A percentile compares a stretch with the other conserved stretches of the same genome.
These are phyloP conservation scores for Gymnothorax reevesii DNA, from an alignment of 2,797 vertebrate species.

Conservation along the genomic window DNA sequence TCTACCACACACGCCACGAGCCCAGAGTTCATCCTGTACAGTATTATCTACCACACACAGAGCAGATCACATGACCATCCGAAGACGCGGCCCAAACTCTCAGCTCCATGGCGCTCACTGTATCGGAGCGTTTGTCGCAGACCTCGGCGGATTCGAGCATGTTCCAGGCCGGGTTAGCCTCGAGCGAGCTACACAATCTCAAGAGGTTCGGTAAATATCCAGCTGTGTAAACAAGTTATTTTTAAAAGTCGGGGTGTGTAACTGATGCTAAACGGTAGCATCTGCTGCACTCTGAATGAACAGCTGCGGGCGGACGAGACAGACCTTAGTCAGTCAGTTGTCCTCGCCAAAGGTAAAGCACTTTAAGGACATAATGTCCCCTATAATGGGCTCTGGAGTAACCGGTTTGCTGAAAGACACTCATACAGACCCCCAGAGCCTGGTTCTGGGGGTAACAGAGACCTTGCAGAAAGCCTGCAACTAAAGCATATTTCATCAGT, in stretches of 20 bases:
- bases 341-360: neutral
- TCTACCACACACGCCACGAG: too few species aligned
- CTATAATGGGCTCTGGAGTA: too few species aligned
- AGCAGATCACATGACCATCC: too few species aligned
- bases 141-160: neutral
- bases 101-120: too few species aligned
- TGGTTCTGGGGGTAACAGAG: neutral
- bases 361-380: too few species aligned
- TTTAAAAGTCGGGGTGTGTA: neutral
- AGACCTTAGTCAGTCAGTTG: neutral
- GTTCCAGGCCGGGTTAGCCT: neutral
- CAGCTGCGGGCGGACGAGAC: neutral
- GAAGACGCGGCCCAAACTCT: too few species aligned
- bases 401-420: neutral
- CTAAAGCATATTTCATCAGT: neutral
- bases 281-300: neutral
- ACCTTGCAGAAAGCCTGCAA: neutral
- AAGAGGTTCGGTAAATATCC: neutral
- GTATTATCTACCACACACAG: too few species aligned
- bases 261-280: neutral
- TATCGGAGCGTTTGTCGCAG: too few species aligned
- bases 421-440: neutral
- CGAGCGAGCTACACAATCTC: neutral
- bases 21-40: too few species aligned
- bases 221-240: neutral